These are phyloP conservation scores for Sclerurus mexicanus DNA, from an alignment of 2,113 vertebrate genomes.

Conservation along the genomic window DNA sequence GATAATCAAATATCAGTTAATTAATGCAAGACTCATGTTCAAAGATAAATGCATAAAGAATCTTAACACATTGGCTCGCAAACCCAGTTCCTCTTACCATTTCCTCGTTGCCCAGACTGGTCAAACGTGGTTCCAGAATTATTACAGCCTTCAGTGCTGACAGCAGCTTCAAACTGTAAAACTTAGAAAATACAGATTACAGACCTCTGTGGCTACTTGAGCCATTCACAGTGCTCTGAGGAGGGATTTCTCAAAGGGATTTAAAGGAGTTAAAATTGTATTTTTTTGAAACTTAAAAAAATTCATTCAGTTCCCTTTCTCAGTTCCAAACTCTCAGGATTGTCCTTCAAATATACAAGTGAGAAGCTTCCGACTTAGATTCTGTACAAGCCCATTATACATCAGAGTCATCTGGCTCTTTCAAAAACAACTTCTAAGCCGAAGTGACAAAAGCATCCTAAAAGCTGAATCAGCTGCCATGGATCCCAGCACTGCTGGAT, in stretches of 20 bases:
- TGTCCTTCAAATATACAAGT: background rate
- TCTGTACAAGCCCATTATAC: background rate
- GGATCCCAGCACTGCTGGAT: background rate
- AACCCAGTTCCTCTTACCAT: background rate
- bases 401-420: background rate
- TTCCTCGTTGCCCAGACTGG: background rate
- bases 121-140: background rate
- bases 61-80: background rate
- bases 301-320: background rate
- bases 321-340: background rate
- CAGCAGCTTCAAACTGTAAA: background rate
- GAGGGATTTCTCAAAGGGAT: background rate
- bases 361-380: background rate
- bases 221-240: background rate
- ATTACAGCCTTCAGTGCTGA: background rate
- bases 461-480: background rate
- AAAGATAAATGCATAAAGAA: background rate
- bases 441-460: background rate
- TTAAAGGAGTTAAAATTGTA: background rate
- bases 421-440: background rate
- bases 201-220: background rate
- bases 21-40: background rate
- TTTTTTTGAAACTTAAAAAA: background rate
- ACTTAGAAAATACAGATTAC: background rate
- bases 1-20: background rate